These are phyloP conservation scores for Achatina immaculata DNA, from an alignment of 1,140 invertebrate species.

Conservation along the genomic window DNA sequence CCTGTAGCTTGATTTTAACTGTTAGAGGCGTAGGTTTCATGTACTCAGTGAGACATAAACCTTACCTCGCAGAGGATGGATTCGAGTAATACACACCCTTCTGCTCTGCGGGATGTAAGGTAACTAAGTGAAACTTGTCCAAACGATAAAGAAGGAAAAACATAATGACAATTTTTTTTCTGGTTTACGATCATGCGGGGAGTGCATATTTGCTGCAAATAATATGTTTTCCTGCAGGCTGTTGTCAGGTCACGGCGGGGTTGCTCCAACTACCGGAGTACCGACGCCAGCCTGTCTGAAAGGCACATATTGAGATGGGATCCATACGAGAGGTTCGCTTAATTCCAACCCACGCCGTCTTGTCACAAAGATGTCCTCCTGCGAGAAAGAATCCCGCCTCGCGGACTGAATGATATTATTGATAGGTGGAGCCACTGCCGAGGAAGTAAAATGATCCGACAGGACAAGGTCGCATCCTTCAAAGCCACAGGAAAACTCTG, in stretches of 20 bases:
- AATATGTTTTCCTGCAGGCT: constrained; percentile 42
- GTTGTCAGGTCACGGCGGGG: constrained; percentile 39
- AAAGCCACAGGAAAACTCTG: neutral
- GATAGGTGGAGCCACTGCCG: constrained; percentile 28
- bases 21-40: neutral
- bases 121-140: constrained; percentile 38
- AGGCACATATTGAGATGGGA: constrained; percentile 37
- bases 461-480: neutral
- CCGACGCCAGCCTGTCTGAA: constrained; percentile 39
- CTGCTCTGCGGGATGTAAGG: neutral
- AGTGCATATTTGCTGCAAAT: constrained; percentile 38
- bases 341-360: constrained; percentile 40
- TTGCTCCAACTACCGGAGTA: constrained; percentile 14
- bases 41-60: neutral
- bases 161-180: constrained; percentile 41
- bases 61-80: neutral
- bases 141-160: constrained; percentile 35
- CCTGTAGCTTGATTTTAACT: neutral
- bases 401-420: constrained; percentile 38
- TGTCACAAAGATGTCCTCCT: constrained; percentile 27
- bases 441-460: constrained; percentile 6
- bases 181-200: constrained; percentile 26
- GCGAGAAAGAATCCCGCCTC: constrained; percentile 20
- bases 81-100: constrained; percentile 17
- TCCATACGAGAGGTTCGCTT: constrained; percentile 16